These are phyloP conservation scores for Drosophila kohkoa DNA, from an alignment of 1,140 invertebrate genomes.

Conservation along the genomic window DNA sequence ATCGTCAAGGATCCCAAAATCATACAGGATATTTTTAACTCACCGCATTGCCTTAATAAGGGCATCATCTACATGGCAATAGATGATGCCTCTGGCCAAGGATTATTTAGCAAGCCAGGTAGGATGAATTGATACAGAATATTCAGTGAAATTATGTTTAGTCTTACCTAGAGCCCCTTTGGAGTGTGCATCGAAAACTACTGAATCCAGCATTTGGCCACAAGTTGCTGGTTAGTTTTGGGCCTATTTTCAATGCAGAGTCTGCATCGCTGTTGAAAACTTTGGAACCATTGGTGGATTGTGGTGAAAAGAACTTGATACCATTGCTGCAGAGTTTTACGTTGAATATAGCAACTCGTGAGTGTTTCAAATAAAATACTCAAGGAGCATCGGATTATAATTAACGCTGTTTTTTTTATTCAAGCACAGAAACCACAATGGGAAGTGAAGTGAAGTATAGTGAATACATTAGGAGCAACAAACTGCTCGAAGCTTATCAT, in stretches of 20 bases:
- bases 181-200: conserved; percentile 70
- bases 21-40: conserved; percentile 76
- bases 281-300: conserved; percentile 35
- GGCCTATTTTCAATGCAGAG: conserved; percentile 72
- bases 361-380: conserved; percentile 20
- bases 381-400: neutral
- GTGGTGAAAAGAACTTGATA: conserved; percentile 59
- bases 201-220: conserved; percentile 77
- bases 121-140: neutral
- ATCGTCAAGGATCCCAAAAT: conserved; percentile 69
- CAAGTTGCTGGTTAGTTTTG: conserved; percentile 71
- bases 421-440: conserved; percentile 75
- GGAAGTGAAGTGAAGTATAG: conserved; percentile 61
- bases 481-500: conserved; percentile 62
- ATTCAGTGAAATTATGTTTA: neutral
- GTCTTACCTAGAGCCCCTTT: conserved; percentile 60
- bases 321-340: conserved; percentile 65
- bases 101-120: conserved; percentile 71
- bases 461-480: conserved; percentile 47
- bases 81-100: conserved; percentile 69
- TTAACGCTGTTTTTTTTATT: neutral
- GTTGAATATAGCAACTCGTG: conserved; percentile 70
- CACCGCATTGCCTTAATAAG: conserved; percentile 75
- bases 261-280: conserved; percentile 46
- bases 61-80: conserved; percentile 73